Evolutionary conservation across 2,797 vertebrate species (phyloP).

Genomic region (Selene dorsalis): DNA sequence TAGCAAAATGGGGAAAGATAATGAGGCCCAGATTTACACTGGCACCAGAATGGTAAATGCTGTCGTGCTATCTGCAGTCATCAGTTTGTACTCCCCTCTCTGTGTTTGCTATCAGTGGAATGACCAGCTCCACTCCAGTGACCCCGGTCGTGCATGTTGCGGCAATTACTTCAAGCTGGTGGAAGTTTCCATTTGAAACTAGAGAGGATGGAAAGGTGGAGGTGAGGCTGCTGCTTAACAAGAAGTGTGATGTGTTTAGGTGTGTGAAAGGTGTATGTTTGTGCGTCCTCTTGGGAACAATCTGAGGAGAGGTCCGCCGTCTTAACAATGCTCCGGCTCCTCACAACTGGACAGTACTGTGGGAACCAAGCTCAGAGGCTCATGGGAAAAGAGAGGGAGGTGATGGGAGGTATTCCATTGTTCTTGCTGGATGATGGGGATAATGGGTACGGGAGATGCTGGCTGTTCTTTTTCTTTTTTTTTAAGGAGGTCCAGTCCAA

Average conservation of each 20-base stretch:
- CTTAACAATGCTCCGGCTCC: slow-evolving; percentile 69
- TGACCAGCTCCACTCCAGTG: slow-evolving; percentile 37
- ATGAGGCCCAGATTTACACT: slow-evolving; percentile 55
- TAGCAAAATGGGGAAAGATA: slow-evolving; percentile 54
- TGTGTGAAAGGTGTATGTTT: slow-evolving; percentile 38
- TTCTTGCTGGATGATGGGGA: slow-evolving; percentile 71
- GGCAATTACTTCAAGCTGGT: slow-evolving; percentile 64
- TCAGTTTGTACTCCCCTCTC: slow-evolving; percentile 53
- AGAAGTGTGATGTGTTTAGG: slow-evolving; percentile 26
- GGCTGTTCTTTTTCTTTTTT: slow-evolving; percentile 46
- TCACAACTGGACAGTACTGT: slow-evolving; percentile 70
- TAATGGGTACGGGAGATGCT: slow-evolving; percentile 71
- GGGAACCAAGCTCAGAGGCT: slow-evolving; percentile 70
- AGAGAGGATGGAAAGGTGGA: slow-evolving; percentile 40
- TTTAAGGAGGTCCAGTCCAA: slow-evolving; percentile 63
- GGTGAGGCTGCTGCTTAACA: slow-evolving; percentile 16
- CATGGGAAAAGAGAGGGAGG: slow-evolving; percentile 71
- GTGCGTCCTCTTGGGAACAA: slow-evolving; percentile 61
- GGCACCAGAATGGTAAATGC: slow-evolving; percentile 50
- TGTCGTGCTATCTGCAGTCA: slow-evolving; percentile 56
- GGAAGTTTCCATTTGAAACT: slow-evolving; percentile 58
- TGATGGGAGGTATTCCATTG: slow-evolving; percentile 72
- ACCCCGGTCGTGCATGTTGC: slow-evolving; percentile 34
- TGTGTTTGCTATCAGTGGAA: slow-evolving; percentile 56
- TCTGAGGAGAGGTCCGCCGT: slow-evolving; percentile 58